phyloP scores from a whole-genome alignment of 2,888 invertebrate species.

The Parochlus steinenii region DNA sequence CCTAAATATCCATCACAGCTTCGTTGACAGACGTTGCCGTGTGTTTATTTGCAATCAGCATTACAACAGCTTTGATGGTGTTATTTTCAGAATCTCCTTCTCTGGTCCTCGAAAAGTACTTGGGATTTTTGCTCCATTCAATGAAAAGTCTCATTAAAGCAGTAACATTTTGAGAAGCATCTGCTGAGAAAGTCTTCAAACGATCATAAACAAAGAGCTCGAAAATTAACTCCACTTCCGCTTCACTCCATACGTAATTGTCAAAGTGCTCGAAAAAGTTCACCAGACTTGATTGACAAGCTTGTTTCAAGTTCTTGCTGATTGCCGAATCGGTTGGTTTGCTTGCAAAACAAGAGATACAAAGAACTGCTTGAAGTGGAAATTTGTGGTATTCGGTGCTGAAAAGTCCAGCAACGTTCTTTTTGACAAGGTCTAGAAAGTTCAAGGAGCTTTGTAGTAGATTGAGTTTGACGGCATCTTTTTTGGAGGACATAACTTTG shows the following conservation, averaged over 20 bases:
- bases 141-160: conserved; percentile 62
- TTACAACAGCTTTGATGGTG: conserved; percentile 42
- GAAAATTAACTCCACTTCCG: conserved; percentile 59
- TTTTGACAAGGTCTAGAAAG: conserved; percentile 54
- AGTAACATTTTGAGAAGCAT: conserved; percentile 72
- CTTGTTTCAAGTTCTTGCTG: conserved; percentile 46
- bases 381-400: conserved; percentile 45
- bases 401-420: conserved; percentile 69
- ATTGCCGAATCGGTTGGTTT: conserved; percentile 39
- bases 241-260: conserved; percentile 50
- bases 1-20: conserved; percentile 54
- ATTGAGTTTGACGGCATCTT: conserved; percentile 19
- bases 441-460: conserved; percentile 61
- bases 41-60: conserved; percentile 53
- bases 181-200: conserved; percentile 53
- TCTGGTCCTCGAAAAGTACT: conserved; percentile 54
- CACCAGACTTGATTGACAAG: conserved; percentile 42
- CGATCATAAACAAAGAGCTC: conserved; percentile 67
- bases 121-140: conserved; percentile 64
- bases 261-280: conserved; percentile 69
- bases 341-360: conserved; percentile 41
- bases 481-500: conserved; percentile 39
- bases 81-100: conserved; percentile 35
- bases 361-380: conserved; percentile 54
- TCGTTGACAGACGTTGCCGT: conserved; percentile 43